These are phyloP conservation scores for Smittia sp. DNA, from an alignment of 2,888 invertebrate genomes.

Conservation along the genomic window DNA sequence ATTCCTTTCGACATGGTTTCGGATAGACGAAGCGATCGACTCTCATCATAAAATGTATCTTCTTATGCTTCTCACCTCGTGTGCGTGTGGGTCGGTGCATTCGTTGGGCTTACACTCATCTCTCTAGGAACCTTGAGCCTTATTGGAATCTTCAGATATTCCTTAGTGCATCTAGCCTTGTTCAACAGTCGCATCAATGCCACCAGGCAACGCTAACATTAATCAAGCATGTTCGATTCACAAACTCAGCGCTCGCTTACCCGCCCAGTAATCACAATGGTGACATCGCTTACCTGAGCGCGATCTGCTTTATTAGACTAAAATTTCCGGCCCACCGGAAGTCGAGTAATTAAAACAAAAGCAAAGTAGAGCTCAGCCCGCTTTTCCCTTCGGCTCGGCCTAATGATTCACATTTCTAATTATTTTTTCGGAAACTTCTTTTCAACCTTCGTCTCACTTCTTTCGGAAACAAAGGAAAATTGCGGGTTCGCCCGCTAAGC, in stretches of 20 bases:
- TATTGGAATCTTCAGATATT: too few relatives aligned
- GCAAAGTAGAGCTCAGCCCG: neutral
- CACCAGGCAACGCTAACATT: too few relatives aligned
- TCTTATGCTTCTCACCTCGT: neutral
- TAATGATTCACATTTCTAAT: neutral
- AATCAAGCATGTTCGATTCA: too few relatives aligned
- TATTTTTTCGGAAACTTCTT: neutral
- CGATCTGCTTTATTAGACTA: too few relatives aligned
- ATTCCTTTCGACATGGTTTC: constrained; percentile 7
- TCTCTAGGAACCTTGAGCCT: too few relatives aligned
- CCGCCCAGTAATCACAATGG: too few relatives aligned
- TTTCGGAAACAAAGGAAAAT: too few relatives aligned
- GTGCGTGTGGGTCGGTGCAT: neutral
- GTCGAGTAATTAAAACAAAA: neutral
- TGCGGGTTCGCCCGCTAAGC: neutral
- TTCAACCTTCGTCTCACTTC: constrained; percentile 8
- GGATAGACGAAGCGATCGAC: neutral
- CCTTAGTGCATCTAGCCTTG: too few relatives aligned
- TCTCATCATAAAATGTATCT: neutral
- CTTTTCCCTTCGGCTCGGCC: neutral
- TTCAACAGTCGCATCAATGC: too few relatives aligned
- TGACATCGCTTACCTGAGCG: too few relatives aligned
- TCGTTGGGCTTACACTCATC: neutral
- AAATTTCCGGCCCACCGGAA: too few relatives aligned
- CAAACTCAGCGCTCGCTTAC: too few relatives aligned